Evolutionary conservation across 2,888 invertebrate species (phyloP), one percentile per base, ranked within the genome.

Genomic region (Parochlus steinenii): DNA sequence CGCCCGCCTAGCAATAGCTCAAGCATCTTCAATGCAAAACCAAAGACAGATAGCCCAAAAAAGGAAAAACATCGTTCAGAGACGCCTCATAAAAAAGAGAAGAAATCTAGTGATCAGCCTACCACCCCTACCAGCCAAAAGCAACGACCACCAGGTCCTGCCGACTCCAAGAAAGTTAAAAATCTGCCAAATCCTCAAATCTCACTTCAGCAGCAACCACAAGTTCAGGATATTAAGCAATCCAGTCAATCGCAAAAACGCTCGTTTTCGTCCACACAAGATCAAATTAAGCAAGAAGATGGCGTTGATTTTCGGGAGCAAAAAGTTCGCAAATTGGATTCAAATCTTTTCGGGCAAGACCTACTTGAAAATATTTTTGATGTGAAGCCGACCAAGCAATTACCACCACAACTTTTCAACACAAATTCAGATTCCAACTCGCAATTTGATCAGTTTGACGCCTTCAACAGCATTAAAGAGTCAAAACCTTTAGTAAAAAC

Each of bases 11-110:
- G 23, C 12, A 37, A 42, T 43, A 33, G 40, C 37, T 41, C 46
- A 40, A 46, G 44, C 39, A 41, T 40, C 16, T n/a, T 14, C 17
- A 14, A 39, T 40, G 35, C 35, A 35, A 41, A 47, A 44, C 37
- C 44, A 22, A 48, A 41, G 34, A 46, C 52, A 23, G 54, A 54
- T 27, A 56, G 57, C 34, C 61, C 61, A 18, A 59, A 58, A 35
- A 57, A 51, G 40, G 47, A n/a, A n/a, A n/a, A n/a, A n/a, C n/a
- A 40, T 18, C 41, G 41, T 17, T 41, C 40, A 7, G 47, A 44
- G 12, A 51, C 53, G 34, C 48, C 51, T 17, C n/a, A n/a, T n/a
- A n/a, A n/a, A n/a, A 54, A 54, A 40, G 57, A 56, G 43, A 58
- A 59, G 1, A 56, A 56, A 39, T 23, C 33, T 38, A 40, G 20